phyloP scores from a whole-genome alignment of 2,113 vertebrate genomes.

The Merops nubicus region DNA sequence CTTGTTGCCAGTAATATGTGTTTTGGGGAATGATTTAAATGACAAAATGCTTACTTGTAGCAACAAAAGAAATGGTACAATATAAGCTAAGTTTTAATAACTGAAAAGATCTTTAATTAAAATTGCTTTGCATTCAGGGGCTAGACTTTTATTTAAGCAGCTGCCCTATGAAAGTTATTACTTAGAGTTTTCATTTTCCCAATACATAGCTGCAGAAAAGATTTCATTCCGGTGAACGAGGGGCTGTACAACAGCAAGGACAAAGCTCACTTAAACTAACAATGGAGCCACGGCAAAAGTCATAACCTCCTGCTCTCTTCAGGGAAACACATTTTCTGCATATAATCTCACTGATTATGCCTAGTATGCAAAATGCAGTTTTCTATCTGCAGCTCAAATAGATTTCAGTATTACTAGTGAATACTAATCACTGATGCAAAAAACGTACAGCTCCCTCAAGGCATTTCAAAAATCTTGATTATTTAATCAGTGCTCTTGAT shows the following conservation, averaged over 20 bases:
- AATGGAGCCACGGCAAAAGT: conserved; percentile 52
- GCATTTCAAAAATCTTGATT: conserved; percentile 83
- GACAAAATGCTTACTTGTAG: conserved; percentile 35
- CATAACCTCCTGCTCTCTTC: conserved; percentile 60
- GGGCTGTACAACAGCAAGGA: conserved; percentile 45
- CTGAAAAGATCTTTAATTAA: conserved; percentile 38
- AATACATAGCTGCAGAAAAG: conserved; percentile 54
- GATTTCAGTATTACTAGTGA: conserved; percentile 60
- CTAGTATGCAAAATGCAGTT: conserved; percentile 62
- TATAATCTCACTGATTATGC: conserved; percentile 53
- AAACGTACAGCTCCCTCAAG: conserved; percentile 71
- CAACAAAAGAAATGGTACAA: conserved; percentile 34
- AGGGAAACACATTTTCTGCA: conserved; percentile 56
- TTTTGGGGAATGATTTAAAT: conserved; percentile 32
- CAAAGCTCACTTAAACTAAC: conserved; percentile 59
- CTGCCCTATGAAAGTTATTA: conserved; percentile 49
- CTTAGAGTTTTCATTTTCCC: conserved; percentile 45
- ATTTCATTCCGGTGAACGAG: conserved; percentile 66
- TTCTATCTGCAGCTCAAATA: conserved; percentile 66
- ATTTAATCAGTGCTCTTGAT: conserved; percentile 85
- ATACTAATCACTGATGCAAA: conserved; percentile 78
- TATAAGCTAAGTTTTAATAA: conserved; percentile 52
- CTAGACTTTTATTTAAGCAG: conserved; percentile 53
- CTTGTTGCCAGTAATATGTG: not conserved
- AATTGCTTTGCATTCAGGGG: conserved; percentile 14